Conservation (phyloP, 2,888 invertebrate species). For the Andrena hattorfiana region DNA sequence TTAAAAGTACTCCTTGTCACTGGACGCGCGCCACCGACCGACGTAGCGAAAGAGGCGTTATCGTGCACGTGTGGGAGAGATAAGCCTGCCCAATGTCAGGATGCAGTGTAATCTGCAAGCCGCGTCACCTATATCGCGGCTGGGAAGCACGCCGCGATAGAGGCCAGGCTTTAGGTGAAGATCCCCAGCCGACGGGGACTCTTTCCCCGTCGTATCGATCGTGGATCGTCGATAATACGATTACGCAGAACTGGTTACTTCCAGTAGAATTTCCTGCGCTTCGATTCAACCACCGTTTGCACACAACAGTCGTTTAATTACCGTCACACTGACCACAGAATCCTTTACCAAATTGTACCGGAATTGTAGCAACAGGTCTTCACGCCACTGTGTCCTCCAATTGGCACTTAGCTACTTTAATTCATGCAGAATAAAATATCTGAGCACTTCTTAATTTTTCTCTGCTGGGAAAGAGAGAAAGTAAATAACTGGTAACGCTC, state of each 20-base stretch:
- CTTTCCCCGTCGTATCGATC: slow-evolving; percentile 25
- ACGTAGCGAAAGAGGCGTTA: slow-evolving; percentile 47
- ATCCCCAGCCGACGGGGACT: slow-evolving; percentile 4
- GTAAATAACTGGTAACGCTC: neutral
- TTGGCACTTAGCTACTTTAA: too few relatives aligned
- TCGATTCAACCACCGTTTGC: neutral
- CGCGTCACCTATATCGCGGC: slow-evolving; percentile 42
- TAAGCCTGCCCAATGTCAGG: slow-evolving; percentile 65
- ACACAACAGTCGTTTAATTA: too few relatives aligned
- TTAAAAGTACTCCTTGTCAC: slow-evolving; percentile 16
- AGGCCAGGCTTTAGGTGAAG: neutral
- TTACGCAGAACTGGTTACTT: neutral
- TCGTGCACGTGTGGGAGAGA: slow-evolving; percentile 60
- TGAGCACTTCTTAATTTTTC: too few relatives aligned
- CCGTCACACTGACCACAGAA: too few relatives aligned
- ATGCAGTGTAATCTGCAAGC: slow-evolving; percentile 53
- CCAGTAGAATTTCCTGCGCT: neutral
- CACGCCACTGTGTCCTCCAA: too few relatives aligned
- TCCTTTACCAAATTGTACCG: too few relatives aligned
- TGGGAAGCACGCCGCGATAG: slow-evolving; percentile 25
- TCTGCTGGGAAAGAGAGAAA: neutral
- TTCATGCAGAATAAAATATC: too few relatives aligned
- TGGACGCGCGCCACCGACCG: slow-evolving; percentile 16
- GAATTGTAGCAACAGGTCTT: too few relatives aligned
- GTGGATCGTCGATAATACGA: slow-evolving; percentile 35